phyloP scores from a whole-genome alignment of 2,888 invertebrate genomes.

The Lymantria monacha region DNA sequence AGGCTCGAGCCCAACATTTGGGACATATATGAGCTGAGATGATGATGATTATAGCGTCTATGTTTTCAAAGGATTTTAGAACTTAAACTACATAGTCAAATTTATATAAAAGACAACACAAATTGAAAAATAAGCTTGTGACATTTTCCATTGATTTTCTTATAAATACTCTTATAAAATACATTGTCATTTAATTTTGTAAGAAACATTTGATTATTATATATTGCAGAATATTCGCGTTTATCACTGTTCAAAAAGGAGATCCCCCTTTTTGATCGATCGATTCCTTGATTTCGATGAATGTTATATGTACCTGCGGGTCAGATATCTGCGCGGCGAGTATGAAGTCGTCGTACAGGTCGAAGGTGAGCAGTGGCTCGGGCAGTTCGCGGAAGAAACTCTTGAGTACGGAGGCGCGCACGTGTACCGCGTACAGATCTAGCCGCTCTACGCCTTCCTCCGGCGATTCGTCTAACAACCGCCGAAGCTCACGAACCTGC shows the following conservation, averaged over 20 bases:
- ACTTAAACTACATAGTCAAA: too few species aligned
- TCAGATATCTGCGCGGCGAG: constrained; percentile 93
- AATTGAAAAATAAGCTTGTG: too few species aligned
- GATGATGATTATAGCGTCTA: background rate
- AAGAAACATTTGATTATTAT: too few species aligned
- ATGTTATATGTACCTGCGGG: constrained; percentile 82
- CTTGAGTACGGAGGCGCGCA: constrained; percentile 94
- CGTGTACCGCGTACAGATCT: constrained; percentile 93
- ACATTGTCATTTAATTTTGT: too few species aligned
- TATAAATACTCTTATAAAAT: too few species aligned
- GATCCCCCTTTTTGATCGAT: too few species aligned
- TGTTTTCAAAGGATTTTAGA: too few species aligned
- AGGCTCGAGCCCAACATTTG: background rate
- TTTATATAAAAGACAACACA: too few species aligned
- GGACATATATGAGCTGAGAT: too few species aligned
- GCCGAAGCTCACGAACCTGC: constrained; percentile 87
- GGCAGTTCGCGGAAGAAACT: constrained; percentile 95
- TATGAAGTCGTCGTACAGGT: constrained; percentile 96
- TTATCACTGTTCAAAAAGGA: too few species aligned
- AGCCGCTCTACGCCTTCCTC: constrained; percentile 86
- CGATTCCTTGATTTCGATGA: background rate
- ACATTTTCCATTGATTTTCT: too few species aligned
- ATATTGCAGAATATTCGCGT: too few species aligned
- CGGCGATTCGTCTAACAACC: constrained; percentile 88
- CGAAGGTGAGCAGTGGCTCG: constrained; percentile 95